Base-by-base conservation (phyloP, 2,797 vertebrate species). In the Philypnodon macrostomus region DNA sequence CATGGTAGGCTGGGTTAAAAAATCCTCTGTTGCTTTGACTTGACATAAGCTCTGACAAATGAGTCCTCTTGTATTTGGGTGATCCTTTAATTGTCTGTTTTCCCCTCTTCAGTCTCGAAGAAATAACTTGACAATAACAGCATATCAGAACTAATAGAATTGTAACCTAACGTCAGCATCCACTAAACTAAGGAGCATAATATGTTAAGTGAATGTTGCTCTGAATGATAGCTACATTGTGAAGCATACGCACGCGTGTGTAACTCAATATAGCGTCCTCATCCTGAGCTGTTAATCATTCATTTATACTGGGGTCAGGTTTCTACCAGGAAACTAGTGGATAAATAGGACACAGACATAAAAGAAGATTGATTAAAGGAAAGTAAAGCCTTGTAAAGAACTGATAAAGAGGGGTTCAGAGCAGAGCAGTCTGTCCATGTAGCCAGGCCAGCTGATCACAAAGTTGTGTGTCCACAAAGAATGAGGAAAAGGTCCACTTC, bases 1-100 rank as follows among this genome's bases (percentile, higher is more conserved):
- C 89, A 70, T 89, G 86, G 63, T 93, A 93, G 53, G 76, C 91
- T 42, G 44, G 69, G 77, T 86, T 86, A 65, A 77, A 70, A 35
- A 79, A 31, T 47, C 83, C 87, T 23, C 73, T 51, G 7, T 26
- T 64, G 53, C 58, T 75, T 63, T 80, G 74, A 61, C 63, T 67
- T 47, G 81, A 73, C 88, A 89, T 88, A 51, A 70, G 58, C 58
- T 62, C 62, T 54, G 58, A 63, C 35, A 58, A 48, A 35, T 8
- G 2, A 13, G 50, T 58, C 56, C 48, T 41, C 49, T 23, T 2
- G 2, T 29, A 59, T 16, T 38, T 58, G n/a, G 3, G 37, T 1
- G 24, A 38, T 59, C 27, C 55, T 17, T 65, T 48, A 49, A 45
- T 29, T 54, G 27, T 12, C 3, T 15, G 6, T 16, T 31, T 35